Base-by-base conservation (phyloP, 1,140 invertebrate species). In the Vanessa atalanta region DNA sequence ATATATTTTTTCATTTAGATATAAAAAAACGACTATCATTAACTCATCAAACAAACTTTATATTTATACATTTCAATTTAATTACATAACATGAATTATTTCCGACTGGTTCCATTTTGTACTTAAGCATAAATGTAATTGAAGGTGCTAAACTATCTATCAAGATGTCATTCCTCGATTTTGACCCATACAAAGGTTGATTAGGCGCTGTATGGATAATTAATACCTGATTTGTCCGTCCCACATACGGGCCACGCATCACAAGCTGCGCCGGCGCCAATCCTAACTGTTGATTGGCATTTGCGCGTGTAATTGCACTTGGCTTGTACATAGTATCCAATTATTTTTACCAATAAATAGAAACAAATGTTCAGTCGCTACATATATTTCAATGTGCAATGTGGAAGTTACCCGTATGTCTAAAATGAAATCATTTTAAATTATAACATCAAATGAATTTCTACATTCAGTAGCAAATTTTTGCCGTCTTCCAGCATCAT, bases 161-260 rank as follows among this genome's bases (percentile, higher is more conserved):
- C 60, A 76, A 77, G 66, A 71, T 65, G 61, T 43, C 78, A 74
- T 77, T 78, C 77, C 48, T 78, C 61, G 60, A 66, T 65, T 47
- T 65, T 80, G 75, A 82, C 77, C 78, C 75, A 82, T 77, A 80
- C 76, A 83, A 82, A 84, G 75, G 82, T 83, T 86, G 81, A 88
- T 89, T 88, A 90, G 80, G 78, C 76, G 79, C 79, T 75, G 83
- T 83, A 80, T 79, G 84, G 81, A 84, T 91, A 91, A 92, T 92
- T 91, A 92, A 88, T 88, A 87, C 87, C 83, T 85, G 88, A 90
- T 88, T 87, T 83, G 84, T 88, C 79, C 82, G 90, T 91, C 83
- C 88, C 80, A 89, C 81, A 85, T 91, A 89, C 90, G 88, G 82
- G 88, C 67, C 79, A 83, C 83, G 90, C 88, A 92, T 92, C 83